A percentile compares a stretch with the other conserved stretches of the same genome.
Evolutionary conservation across 2,113 vertebrate genomes (phyloP).

Genomic region (Tenebrosternarchus preto): DNA sequence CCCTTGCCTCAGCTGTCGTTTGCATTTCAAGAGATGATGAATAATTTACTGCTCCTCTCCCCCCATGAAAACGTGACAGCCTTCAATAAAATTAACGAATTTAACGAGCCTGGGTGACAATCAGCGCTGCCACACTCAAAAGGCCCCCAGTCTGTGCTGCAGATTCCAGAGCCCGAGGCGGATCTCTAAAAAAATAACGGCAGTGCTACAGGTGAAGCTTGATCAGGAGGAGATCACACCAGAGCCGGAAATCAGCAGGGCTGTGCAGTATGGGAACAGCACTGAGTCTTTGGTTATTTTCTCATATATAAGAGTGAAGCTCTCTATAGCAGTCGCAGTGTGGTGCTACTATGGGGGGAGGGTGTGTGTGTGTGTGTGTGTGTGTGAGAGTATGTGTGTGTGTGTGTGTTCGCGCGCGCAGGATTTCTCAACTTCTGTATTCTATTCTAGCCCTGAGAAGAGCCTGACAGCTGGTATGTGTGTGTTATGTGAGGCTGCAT

Average conservation of each 20-base stretch:
- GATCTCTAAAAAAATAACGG: slow-evolving; percentile 30
- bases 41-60: slow-evolving; percentile 60
- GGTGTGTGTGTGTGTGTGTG: no score
- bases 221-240: slow-evolving; percentile 46
- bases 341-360: not conserved
- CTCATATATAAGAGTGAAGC: slow-evolving; percentile 14
- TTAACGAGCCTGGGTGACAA: slow-evolving; percentile 60
- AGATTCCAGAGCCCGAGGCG: slow-evolving; percentile 45
- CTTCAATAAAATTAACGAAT: slow-evolving; percentile 63
- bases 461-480: slow-evolving; percentile 27
- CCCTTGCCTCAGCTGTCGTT: slow-evolving; percentile 59
- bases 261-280: slow-evolving; percentile 48
- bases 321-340: slow-evolving; percentile 6
- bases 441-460: slow-evolving; percentile 28
- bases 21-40: slow-evolving; percentile 64
- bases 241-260: slow-evolving; percentile 25
- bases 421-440: slow-evolving; percentile 2
- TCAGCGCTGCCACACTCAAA: slow-evolving; percentile 52
- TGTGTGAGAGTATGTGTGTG: no score
- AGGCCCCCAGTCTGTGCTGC: slow-evolving; percentile 41
- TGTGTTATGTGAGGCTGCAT: not conserved
- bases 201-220: slow-evolving; percentile 55
- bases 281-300: slow-evolving; percentile 41
- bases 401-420: no score
- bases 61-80: slow-evolving; percentile 58